phyloP scores from a whole-genome alignment of 2,113 vertebrate species.

The Vulpes vulpes region DNA sequence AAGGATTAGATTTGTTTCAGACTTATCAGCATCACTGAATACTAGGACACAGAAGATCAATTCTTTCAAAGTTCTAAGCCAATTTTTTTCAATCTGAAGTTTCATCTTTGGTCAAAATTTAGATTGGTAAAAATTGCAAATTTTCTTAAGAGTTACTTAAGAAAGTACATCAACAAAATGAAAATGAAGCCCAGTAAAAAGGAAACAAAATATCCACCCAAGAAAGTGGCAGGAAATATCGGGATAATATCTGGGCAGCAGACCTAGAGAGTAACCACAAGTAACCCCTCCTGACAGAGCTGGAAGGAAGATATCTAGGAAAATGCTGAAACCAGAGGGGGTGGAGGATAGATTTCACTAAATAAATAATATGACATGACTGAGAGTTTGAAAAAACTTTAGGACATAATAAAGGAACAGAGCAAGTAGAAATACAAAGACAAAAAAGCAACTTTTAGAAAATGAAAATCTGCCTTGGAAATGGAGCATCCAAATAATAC shows the following conservation, averaged over 20 bases:
- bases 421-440: not conserved
- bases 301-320: not conserved
- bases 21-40: not conserved
- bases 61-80: not conserved
- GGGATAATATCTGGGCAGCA: not conserved
- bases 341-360: not conserved
- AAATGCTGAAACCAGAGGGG: not conserved
- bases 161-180: not conserved
- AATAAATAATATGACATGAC: not conserved
- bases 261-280: not conserved
- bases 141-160: not conserved
- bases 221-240: not conserved
- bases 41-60: not conserved
- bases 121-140: not conserved
- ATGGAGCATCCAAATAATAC: not conserved
- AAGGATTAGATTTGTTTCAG: not conserved
- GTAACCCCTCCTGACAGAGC: not conserved
- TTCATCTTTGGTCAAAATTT: not conserved
- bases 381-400: not conserved
- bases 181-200: not conserved
- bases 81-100: constrained; percentile 1
- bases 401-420: not conserved
- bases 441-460: not conserved
- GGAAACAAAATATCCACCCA: not conserved
- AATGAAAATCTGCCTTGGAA: not conserved